Base-by-base conservation (phyloP, 2,888 invertebrate genomes). In the Pandemis cinnamomeana region DNA sequence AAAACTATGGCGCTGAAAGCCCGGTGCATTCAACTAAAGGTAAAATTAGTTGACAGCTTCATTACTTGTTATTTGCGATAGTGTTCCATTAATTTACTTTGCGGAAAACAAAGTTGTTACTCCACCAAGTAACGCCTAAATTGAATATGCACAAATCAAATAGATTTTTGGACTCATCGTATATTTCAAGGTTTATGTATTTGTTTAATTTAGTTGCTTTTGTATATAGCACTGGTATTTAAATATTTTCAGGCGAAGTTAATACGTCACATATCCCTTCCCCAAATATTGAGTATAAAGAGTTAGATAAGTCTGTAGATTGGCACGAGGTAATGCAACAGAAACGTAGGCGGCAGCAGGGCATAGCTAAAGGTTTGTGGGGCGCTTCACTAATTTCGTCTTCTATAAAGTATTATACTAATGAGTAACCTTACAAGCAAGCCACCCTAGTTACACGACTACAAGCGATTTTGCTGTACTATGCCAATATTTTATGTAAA, bases 291-390 rank as follows among this genome's bases (percentile, higher is more conserved):
- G 84, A 86, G 77, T 93, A 93, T 87, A 92, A 84, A 89, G 93
- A 93, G 82, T 91, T 93, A 93, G 93, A 93, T 92, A 91, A 89
- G 80, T 93, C 93, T 75, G 91, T 93, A 91, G 92, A 93, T 90
- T 93, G 93, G 93, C 87, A 85, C 78, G 91, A 92, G 72, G 86
- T 93, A 63, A 86, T 93, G 82, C 89, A 85, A 72, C 89, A 90
- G 84, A 91, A 89, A 84, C 84, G 77, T 79, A 80, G 83, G 81
- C 86, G 85, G 82, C 86, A 86, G 79, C 85, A 89, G 79, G 79
- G 89, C 87, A 88, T 92, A 80, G 89, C 86, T 89, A 89, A 90
- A 93, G 93, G 93, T 93, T 92, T 83, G 93, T 93, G 91, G 92
- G 92, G 82, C 83, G 88, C 89, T 89, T 89, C 77, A 69, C 67